Base-by-base conservation (phyloP, 2,888 invertebrate species). In the Tinea semifulvella region DNA sequence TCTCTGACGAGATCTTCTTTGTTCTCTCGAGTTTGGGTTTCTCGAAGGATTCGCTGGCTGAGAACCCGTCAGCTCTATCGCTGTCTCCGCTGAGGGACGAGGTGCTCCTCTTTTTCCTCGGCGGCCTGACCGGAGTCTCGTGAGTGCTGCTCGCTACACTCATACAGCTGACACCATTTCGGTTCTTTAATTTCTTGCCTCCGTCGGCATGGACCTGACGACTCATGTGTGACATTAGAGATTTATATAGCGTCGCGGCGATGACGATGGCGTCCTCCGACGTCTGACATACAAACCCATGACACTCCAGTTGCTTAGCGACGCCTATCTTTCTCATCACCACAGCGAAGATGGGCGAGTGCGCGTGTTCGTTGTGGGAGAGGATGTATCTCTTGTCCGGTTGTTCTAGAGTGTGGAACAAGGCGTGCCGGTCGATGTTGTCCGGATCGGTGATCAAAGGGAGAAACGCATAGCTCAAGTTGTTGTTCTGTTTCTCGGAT, bases 221-320 rank as follows among this genome's bases (percentile, higher is more conserved):
- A 65, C 87, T 88, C 83, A 91, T 90, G 60, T 90, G 90, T 48
- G 91, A 88, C 81, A 94, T 89, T 46, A 95, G 81, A 25, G 92
- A 92, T 72, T 94, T 91, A 74, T 95, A 95, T 53, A 95, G 82
- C 50, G 94, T 94, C 39, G 94, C 94, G 10, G 95, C 95, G 56
- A 95, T 92, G 0, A 94, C 92, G 27, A 95, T 91, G 50, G 95
- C 94, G 69, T 95, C 94, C 74, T 94, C 94, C 22, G 93, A 90
- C 57, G 90, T 90, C 68, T 90, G 89, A 70, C 94, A 95, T 55
- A 93, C 90, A 72, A 94, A 95, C 38, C 91, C 94, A 79, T 95
- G 95, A 69, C 94, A 95, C 77, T 94, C 93, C 50, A 94, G 74
- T 54, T 90, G 85, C 61, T 91, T 90, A 2, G 90, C 88, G 16